Evolutionary conservation across 2,113 vertebrate genomes (phyloP), one percentile per base, ranked within the genome.

Genomic region (Vulpes vulpes): DNA sequence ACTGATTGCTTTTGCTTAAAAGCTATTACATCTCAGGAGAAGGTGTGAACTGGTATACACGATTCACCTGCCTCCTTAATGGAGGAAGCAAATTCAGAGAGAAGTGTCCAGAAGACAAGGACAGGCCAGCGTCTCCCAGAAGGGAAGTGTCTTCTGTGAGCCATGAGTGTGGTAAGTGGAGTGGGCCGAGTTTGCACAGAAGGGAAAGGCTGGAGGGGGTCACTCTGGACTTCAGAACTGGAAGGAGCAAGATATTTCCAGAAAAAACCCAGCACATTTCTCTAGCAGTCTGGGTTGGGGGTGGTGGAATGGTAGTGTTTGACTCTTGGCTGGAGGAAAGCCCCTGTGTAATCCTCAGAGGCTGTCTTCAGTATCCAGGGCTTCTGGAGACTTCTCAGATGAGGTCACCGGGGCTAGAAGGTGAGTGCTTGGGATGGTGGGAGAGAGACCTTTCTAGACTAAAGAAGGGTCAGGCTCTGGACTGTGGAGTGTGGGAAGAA

Each of bases 1-100:
- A 98, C 98, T 98, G 98, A 98, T 98, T 98, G 98, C 96, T 98
- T 99, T 98, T 98, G 90, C 98, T 98, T 97, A 88, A 94, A 98
- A 97, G 93, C 85, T 83, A 90, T 97, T 97, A 97, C 97, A 89
- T 98, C 97, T 0, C 60, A 43, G 0, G 0, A 19, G 98, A 98
- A 97, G 96, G 92, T 97, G 82, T 51, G 7, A 95, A 94, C 80
- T 97, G 86, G 94, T 97, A 86, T 94, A 96, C 98, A 96, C 97
- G 96, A 83, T 84, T 83, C 60, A 86, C 95, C 35, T 98, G 95
- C 32, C 73, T 91, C 0, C 4, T 98, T 79, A 43, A 49, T 60
- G 69, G 65, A 89, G 35, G n/a, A 73, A 65, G 88, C 93, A 90
- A 96, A 35, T 88, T 71, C 67, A 62, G 89, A 84, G 83, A 98